These are phyloP conservation scores for Toxotes chatareus DNA, from an alignment of 2,113 vertebrate genomes.

Conservation along the genomic window DNA sequence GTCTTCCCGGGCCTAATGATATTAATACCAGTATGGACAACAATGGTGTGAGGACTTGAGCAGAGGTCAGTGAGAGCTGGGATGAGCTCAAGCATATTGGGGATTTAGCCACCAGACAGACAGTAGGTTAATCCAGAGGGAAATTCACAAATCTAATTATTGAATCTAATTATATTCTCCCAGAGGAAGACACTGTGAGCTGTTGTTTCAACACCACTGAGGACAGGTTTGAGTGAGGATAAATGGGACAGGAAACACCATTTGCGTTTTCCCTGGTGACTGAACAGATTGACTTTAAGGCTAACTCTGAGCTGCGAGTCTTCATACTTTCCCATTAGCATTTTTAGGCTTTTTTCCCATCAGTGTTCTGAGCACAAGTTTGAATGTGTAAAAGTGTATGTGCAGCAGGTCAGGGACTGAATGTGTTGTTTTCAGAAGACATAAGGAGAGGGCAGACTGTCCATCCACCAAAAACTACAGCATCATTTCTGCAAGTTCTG, in stretches of 20 bases:
- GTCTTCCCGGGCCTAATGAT: conserved; percentile 12
- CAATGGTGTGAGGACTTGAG: conserved; percentile 15
- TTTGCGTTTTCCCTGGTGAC: conserved; percentile 8
- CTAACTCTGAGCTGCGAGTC: neutral
- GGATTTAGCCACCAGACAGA: conserved; percentile 44
- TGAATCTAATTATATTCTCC: conserved; percentile 34
- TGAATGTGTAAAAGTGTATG: neutral
- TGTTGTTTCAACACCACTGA: conserved; percentile 2
- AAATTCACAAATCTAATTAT: conserved; percentile 51
- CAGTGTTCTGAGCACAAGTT: neutral
- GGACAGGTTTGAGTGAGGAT: conserved; percentile 7
- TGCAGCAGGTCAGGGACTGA: too few species aligned
- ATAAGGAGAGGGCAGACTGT: neutral
- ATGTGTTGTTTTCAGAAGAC: neutral
- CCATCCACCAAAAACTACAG: too few species aligned
- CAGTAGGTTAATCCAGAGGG: conserved; percentile 46
- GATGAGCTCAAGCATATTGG: conserved; percentile 31
- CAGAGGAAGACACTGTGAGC: conserved; percentile 16
- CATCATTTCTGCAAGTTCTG: too few species aligned
- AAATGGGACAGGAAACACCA: conserved; percentile 37
- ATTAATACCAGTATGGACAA: conserved; percentile 23
- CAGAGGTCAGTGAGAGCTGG: conserved; percentile 36
- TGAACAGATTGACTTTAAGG: neutral
- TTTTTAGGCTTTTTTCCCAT: neutral
- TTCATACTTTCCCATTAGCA: neutral